Conservation (phyloP, 1,140 invertebrate species). For the Periplaneta americana region DNA sequence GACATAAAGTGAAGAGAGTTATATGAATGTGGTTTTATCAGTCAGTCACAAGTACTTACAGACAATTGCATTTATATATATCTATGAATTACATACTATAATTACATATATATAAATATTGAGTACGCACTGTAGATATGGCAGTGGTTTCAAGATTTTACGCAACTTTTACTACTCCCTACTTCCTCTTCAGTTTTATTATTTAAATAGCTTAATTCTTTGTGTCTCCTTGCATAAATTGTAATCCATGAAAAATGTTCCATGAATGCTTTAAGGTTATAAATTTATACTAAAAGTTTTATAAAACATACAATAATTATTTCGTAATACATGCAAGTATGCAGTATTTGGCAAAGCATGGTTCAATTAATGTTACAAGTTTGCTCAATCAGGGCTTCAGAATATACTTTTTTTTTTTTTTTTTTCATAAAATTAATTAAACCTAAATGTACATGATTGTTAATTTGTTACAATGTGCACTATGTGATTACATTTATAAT, state of each 20-base stretch:
- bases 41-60: constrained; percentile 8
- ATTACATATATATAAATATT: too few relatives aligned
- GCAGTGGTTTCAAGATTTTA: background rate
- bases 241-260: background rate
- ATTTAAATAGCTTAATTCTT: background rate
- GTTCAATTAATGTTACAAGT: background rate
- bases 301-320: background rate
- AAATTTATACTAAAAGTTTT: background rate
- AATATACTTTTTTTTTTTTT: too few relatives aligned
- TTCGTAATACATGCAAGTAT: too few relatives aligned
- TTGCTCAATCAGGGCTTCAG: background rate
- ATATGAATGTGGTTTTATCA: background rate
- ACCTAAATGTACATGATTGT: too few relatives aligned
- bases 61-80: constrained; percentile 8
- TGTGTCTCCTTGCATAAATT: background rate
- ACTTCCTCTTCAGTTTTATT: background rate
- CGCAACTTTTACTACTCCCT: too few relatives aligned
- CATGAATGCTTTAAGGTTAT: too few relatives aligned
- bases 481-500: too few relatives aligned
- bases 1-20: constrained; percentile 4
- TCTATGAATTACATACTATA: background rate
- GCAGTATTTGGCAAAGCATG: background rate
- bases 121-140: background rate
- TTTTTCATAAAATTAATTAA: too few relatives aligned
- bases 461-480: too few relatives aligned